Conservation (phyloP, 2,888 invertebrate species). For the Apotomis betuletana region DNA sequence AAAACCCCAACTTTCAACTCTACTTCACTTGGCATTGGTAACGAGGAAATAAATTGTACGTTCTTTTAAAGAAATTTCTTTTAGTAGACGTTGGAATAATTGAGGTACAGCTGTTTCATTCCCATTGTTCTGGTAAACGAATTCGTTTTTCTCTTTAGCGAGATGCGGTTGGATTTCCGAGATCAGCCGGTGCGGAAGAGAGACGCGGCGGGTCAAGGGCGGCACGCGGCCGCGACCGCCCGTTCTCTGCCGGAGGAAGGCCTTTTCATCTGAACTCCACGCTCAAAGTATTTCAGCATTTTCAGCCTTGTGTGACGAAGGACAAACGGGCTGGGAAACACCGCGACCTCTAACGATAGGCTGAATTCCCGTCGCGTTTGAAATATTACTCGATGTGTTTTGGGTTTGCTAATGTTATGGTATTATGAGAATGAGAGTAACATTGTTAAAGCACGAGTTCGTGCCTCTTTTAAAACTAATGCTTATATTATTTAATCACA, state of each 20-base stretch:
- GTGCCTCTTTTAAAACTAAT: neutral
- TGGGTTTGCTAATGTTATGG: neutral
- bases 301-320: conserved; percentile 30
- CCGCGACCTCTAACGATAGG: conserved; percentile 5
- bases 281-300: conserved; percentile 31
- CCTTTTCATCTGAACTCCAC: conserved; percentile 53
- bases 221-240: conserved; percentile 56
- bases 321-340: conserved; percentile 14
- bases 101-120: conserved; percentile 22
- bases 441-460: neutral
- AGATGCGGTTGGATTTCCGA: conserved; percentile 52
- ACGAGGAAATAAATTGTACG: conserved; percentile 16
- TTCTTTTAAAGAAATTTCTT: conserved; percentile 18
- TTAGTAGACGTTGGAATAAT: conserved; percentile 18
- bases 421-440: neutral
- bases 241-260: conserved; percentile 49
- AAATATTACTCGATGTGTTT: conserved; percentile 15
- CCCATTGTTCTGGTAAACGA: conserved; percentile 23
- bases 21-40: conserved; percentile 22
- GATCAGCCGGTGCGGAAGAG: conserved; percentile 54
- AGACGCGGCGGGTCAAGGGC: conserved; percentile 70
- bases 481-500: neutral
- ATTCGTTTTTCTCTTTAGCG: conserved; percentile 38
- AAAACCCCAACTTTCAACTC: conserved; percentile 17
- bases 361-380: conserved; percentile 17